Evolutionary conservation across 30 jellyfish, hydroid and myxozoan genomes (phyloP).

Genomic region (Nemopilema nomurai): DNA sequence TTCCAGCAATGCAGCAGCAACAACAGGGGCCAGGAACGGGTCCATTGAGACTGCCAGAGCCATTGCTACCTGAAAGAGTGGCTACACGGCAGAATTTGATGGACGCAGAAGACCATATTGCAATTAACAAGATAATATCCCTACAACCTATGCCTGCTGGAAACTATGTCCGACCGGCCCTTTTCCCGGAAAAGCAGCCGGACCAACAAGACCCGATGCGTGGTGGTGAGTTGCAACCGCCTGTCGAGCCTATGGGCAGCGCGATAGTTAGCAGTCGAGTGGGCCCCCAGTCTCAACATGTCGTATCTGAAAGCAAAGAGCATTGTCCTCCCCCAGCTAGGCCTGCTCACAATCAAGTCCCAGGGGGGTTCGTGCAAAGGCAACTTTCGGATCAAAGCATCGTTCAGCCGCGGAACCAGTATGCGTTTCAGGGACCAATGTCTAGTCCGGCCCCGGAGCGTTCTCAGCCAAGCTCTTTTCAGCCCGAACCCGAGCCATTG

Average conservation of each 20-base stretch:
- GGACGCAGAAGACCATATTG: background rate
- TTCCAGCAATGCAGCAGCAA: slow-evolving; percentile 46
- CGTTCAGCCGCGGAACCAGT: slow-evolving; percentile 15
- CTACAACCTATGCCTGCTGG: slow-evolving; percentile 3
- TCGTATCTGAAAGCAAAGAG: background rate
- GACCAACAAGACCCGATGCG: background rate
- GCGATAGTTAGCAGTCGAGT: background rate
- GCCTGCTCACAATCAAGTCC: background rate
- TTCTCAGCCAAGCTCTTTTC: background rate
- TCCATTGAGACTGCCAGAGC: slow-evolving; percentile 56
- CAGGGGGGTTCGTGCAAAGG: background rate
- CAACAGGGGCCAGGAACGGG: slow-evolving; percentile 20
- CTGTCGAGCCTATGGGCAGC: background rate
- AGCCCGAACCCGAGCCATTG: background rate
- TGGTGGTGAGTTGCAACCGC: background rate
- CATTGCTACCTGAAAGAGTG: slow-evolving; percentile 42
- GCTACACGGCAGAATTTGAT: slow-evolving; percentile 1
- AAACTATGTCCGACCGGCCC: slow-evolving; percentile 5
- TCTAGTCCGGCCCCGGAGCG: slow-evolving; percentile 56
- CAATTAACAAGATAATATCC: background rate
- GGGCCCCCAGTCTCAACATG: background rate
- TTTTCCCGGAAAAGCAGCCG: background rate
- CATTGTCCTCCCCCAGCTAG: background rate
- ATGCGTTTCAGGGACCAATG: slow-evolving; percentile 66
- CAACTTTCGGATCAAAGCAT: background rate